Evolutionary conservation across 1,140 invertebrate species (phyloP).

Genomic region (Euwallacea fornicatus): DNA sequence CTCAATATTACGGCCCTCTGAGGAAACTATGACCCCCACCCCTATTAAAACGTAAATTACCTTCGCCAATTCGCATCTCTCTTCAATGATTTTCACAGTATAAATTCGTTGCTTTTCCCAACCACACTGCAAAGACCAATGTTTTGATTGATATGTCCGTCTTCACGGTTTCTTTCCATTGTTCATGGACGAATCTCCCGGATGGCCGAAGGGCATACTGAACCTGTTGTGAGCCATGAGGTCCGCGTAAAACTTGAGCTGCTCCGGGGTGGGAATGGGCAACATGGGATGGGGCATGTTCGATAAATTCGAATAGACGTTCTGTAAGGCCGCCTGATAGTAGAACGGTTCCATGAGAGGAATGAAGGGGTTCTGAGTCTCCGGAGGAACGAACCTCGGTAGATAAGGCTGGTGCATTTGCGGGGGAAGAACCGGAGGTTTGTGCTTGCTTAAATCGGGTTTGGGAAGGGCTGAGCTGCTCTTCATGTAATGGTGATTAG

Average conservation of each 20-base stretch:
- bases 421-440: slow-evolving; percentile 1
- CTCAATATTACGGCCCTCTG: too few relatives aligned
- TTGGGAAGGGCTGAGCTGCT: slow-evolving; percentile 21
- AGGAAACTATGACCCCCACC: too few relatives aligned
- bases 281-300: slow-evolving; percentile 41
- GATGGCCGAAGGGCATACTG: slow-evolving; percentile 39
- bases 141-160: slow-evolving; percentile 31
- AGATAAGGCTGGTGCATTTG: slow-evolving; percentile 31
- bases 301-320: slow-evolving; percentile 40
- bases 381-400: slow-evolving; percentile 32
- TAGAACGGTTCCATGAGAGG: slow-evolving; percentile 52
- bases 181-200: slow-evolving; percentile 31
- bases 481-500: slow-evolving; percentile 10
- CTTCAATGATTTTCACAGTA: neutral
- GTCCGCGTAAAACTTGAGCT: slow-evolving; percentile 55
- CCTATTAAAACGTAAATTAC: too few relatives aligned
- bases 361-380: slow-evolving; percentile 37
- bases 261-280: slow-evolving; percentile 49
- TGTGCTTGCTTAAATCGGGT: slow-evolving; percentile 3
- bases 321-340: slow-evolving; percentile 47
- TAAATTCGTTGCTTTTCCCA: neutral
- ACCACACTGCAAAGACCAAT: slow-evolving; percentile 29
- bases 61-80: too few relatives aligned
- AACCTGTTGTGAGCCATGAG: slow-evolving; percentile 46
- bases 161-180: slow-evolving; percentile 36